These are phyloP conservation scores for Drosophila tristis DNA, from an alignment of 1,140 invertebrate species.

Conservation along the genomic window DNA sequence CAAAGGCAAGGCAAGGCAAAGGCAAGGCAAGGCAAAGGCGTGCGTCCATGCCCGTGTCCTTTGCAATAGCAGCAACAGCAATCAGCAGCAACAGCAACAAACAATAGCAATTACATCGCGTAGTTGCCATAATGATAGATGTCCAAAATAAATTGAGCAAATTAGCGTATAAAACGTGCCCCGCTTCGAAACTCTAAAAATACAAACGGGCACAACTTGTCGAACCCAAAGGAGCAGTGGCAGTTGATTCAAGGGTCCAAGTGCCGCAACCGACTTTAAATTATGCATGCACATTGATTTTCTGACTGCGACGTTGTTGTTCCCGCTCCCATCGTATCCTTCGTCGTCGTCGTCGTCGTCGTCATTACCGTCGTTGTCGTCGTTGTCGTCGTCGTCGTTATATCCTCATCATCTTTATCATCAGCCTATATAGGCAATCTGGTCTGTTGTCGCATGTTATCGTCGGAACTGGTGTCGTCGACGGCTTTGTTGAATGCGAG, in stretches of 20 bases:
- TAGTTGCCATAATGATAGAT: slow-evolving; percentile 79
- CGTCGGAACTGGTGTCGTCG: slow-evolving; percentile 68
- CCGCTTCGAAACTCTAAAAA: slow-evolving; percentile 64
- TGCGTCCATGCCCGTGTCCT: slow-evolving; percentile 38
- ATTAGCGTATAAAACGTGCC: slow-evolving; percentile 73
- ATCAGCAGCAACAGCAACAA: slow-evolving; percentile 13
- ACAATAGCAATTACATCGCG: slow-evolving; percentile 64
- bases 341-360: slow-evolving; percentile 25
- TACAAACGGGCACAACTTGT: slow-evolving; percentile 26
- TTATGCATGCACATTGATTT: slow-evolving; percentile 81
- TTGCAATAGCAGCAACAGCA: slow-evolving; percentile 36
- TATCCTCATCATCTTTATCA: slow-evolving; percentile 43
- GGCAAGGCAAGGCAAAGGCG: slow-evolving; percentile 16
- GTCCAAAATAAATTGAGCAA: slow-evolving; percentile 77
- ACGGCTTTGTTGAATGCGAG: slow-evolving; percentile 78
- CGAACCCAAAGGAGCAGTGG: slow-evolving; percentile 20
- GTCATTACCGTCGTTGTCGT: slow-evolving; percentile 13
- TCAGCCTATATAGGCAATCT: slow-evolving; percentile 58
- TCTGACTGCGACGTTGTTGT: slow-evolving; percentile 38
- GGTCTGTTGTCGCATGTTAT: slow-evolving; percentile 73
- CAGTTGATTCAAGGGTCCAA: slow-evolving; percentile 19
- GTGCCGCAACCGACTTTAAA: slow-evolving; percentile 74
- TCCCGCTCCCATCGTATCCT: slow-evolving; percentile 1
- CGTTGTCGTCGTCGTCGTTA: slow-evolving; percentile 24
- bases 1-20: slow-evolving; percentile 12